Evolutionary conservation across 2,888 invertebrate genomes (phyloP).

Genomic region (Argyra leucocephala): DNA sequence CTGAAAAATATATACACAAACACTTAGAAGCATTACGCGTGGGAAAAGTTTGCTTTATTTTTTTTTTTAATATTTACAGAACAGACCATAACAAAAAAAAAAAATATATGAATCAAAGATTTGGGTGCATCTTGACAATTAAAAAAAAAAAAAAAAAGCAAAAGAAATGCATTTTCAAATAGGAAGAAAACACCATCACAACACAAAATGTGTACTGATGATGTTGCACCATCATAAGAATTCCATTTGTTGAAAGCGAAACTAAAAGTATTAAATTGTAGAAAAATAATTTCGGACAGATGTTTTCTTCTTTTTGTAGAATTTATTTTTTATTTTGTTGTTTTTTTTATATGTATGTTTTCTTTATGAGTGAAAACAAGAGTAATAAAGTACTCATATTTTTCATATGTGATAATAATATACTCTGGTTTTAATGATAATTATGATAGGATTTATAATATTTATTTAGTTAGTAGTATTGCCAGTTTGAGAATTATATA

Average conservation of each 20-base stretch:
- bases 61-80: not conserved
- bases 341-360: too few relatives aligned
- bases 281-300: not conserved
- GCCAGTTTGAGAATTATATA: too few relatives aligned
- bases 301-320: not conserved
- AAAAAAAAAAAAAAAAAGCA: too few relatives aligned
- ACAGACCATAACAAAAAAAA: not conserved
- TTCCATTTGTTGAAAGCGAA: not conserved
- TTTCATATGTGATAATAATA: too few relatives aligned
- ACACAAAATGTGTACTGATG: not conserved
- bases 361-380: too few relatives aligned
- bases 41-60: not conserved
- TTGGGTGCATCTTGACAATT: too few relatives aligned
- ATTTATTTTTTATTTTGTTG: too few relatives aligned
- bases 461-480: too few relatives aligned
- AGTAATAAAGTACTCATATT: too few relatives aligned
- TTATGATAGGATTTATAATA: too few relatives aligned
- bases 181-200: too few relatives aligned
- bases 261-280: not conserved
- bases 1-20: not conserved
- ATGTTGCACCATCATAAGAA: not conserved
- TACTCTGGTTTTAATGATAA: too few relatives aligned
- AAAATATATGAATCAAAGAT: not conserved
- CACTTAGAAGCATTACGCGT: not conserved
- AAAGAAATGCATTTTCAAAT: not conserved